Base-by-base conservation (phyloP, 2,113 vertebrate species). In the Grantiella picta region DNA sequence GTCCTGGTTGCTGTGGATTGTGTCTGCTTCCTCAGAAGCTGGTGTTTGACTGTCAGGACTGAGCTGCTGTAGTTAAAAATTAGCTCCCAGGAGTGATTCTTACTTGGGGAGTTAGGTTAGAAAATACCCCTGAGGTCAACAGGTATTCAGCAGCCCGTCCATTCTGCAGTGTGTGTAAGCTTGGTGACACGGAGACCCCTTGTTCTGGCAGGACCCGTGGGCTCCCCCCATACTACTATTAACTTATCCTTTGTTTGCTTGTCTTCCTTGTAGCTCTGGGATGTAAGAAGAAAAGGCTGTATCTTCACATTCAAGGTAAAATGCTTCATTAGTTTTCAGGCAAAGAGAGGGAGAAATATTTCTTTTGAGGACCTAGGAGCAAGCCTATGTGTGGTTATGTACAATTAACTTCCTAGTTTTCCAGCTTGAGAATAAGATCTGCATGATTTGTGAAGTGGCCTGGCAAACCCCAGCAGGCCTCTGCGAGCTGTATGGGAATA, bases 241-340 rank as follows among this genome's bases (percentile, higher is more conserved):
- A 94, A 61, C 13, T 11, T 54, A 12, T 44, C 10, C 63, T 89
- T 56, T 84, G 27, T 79, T 53, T 72, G 28, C 35, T 92, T 90
- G 86, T 73, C 59, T 40, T 86, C 28, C 63, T 63, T 84, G n/a
- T 97, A 99, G 99, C 98, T 99, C 82, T 99, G 99, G 99, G 99
- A 99, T 91, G 98, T 99, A 12, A 97, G 99, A 65, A 98, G 99
- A 94, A 99, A 99, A 98, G 99, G 99, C 65, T 99, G 99, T 47
- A 98, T 99, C 73, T 99, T 99, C 97, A 98, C 98, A 44, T 99
- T 99, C 86, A 99, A 99, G 98, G 99, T 99, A 96, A 97, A 91
- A n/a, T 29, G 27, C 59, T 68, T 91, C 20, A 7, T 54, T 78
- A 40, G 11, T 13, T 89, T 77, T 77, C 47, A 54, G 24, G 13